A percentile compares a stretch with the other conserved stretches of the same genome.
Conservation (phyloP, 2,797 vertebrate species). For the Sebastes goodei region DNA sequence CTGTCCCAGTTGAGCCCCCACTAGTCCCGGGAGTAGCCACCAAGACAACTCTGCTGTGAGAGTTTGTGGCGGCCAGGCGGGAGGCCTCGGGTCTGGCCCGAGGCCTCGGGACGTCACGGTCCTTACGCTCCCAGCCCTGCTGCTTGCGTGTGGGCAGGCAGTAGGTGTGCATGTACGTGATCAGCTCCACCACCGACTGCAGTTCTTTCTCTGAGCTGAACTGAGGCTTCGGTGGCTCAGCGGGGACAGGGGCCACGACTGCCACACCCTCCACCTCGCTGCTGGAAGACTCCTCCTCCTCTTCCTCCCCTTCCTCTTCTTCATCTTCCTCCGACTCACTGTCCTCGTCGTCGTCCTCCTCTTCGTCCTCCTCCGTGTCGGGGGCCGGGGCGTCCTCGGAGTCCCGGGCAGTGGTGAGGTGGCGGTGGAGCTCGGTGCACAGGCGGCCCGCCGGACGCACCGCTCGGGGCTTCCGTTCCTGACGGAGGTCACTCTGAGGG, state of each 20-base stretch:
- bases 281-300: conserved; percentile 77
- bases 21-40: conserved; percentile 43
- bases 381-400: conserved; percentile 53
- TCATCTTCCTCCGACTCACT: conserved; percentile 85
- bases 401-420: conserved; percentile 87
- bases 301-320: conserved; percentile 74
- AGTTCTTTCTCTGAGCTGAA: conserved; percentile 87
- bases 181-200: conserved; percentile 91
- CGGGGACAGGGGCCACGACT: not conserved
- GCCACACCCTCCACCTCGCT: conserved; percentile 73
- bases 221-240: conserved; percentile 63
- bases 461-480: conserved; percentile 82
- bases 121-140: conserved; percentile 78
- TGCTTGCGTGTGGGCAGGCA: conserved; percentile 93
- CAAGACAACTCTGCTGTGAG: conserved; percentile 70
- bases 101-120: conserved; percentile 73
- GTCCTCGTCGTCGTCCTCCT: conserved; percentile 83
- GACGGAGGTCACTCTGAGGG: conserved; percentile 81
- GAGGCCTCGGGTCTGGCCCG: conserved; percentile 52
- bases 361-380: conserved; percentile 83
- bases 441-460: conserved; percentile 84
- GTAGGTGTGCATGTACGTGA: conserved; percentile 99
- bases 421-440: conserved; percentile 93
- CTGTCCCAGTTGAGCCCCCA: conserved; percentile 17
- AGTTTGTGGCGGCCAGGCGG: conserved; percentile 47